Evolutionary conservation across 2,113 vertebrate genomes (phyloP).

Genomic region (Lontra canadensis): DNA sequence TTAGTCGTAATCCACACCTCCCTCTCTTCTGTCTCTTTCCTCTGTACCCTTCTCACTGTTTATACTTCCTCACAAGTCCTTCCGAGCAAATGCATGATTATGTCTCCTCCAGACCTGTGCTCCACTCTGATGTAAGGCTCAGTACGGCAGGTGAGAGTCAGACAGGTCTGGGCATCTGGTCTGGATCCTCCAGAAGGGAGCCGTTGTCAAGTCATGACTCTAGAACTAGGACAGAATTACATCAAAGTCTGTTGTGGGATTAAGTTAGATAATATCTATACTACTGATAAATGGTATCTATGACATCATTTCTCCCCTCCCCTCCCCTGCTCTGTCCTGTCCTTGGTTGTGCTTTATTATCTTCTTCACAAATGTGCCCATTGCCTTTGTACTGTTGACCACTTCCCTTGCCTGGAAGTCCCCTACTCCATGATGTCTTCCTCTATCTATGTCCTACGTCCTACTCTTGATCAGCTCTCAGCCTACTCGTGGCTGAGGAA

Average conservation of each 20-base stretch:
- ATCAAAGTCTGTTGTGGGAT: not conserved
- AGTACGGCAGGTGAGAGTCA: not conserved
- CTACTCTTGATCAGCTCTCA: too few species aligned
- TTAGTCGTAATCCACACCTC: not conserved
- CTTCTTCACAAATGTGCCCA: not conserved
- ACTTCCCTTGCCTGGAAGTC: too few species aligned
- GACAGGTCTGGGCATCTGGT: not conserved
- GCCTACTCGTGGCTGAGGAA: not conserved
- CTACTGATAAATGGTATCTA: not conserved
- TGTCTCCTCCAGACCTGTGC: not conserved
- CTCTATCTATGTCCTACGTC: accelerated
- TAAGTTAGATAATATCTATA: too few species aligned
- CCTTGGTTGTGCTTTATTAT: accelerated
- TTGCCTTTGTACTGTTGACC: accelerated
- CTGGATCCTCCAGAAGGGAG: not conserved
- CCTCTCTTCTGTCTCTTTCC: too few species aligned
- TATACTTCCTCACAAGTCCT: not conserved
- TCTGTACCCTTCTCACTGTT: accelerated
- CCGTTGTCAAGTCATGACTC: not conserved
- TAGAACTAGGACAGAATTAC: not conserved
- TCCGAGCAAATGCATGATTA: not conserved
- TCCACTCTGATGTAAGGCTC: not conserved
- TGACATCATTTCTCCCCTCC: accelerated
- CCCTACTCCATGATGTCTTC: accelerated
- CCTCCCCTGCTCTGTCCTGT: not conserved